phyloP scores from a whole-genome alignment of 2,797 vertebrate species.

The Peromyscus aztecus region DNA sequence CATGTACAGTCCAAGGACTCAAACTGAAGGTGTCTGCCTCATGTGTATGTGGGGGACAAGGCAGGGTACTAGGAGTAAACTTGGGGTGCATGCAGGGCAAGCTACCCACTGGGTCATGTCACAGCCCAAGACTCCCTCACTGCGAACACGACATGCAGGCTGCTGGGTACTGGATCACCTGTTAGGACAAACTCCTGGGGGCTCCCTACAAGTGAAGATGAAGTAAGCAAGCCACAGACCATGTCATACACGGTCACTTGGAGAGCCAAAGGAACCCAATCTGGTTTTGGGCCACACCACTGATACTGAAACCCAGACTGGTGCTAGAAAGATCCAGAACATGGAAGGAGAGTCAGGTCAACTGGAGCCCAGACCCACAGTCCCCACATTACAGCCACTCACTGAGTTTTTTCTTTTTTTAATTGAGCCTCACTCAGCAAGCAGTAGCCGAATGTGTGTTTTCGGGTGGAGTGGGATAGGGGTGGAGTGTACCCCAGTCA shows the following conservation, averaged over 20 bases:
- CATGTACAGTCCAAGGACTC: not conserved
- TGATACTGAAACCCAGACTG: not conserved
- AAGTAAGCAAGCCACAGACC: not conserved
- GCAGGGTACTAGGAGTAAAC: not conserved
- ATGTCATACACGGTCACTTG: not conserved
- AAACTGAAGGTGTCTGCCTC: not conserved
- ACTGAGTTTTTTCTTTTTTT: conserved; percentile 46
- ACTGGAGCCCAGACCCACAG: not conserved
- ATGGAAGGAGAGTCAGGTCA: not conserved
- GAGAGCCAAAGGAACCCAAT: not conserved
- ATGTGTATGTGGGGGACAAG: no score
- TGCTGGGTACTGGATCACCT: not conserved
- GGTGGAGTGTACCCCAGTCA: not conserved
- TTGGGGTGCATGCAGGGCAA: not conserved
- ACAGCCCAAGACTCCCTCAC: not conserved
- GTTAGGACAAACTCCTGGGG: not conserved
- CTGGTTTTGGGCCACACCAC: not conserved
- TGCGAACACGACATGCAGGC: not conserved
- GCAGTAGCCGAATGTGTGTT: not conserved
- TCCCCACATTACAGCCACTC: conserved; percentile 13
- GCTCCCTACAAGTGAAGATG: not conserved
- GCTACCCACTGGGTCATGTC: not conserved
- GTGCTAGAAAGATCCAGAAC: not conserved
- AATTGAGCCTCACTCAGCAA: conserved; percentile 71
- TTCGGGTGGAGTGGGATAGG: not conserved